A percentile compares a stretch with the other conserved stretches of the same genome.
phyloP scores from a whole-genome alignment of 2,113 vertebrate genomes.

The Ardeotis arabs region DNA sequence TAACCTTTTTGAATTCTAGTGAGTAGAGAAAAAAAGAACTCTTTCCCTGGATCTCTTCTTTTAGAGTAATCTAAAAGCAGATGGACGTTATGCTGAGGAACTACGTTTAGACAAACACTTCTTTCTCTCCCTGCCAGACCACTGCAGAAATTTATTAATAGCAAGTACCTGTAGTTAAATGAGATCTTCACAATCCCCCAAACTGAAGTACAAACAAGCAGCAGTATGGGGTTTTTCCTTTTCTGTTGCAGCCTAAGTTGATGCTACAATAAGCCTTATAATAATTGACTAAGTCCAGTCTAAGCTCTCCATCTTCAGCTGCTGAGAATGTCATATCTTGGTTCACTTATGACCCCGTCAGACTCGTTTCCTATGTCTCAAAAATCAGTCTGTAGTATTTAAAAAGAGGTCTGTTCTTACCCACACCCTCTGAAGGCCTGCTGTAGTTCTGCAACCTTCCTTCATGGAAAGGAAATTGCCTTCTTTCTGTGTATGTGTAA shows the following conservation, averaged over 20 bases:
- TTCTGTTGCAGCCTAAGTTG: neutral
- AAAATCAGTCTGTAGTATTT: neutral
- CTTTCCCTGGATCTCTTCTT: neutral
- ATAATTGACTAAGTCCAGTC: neutral
- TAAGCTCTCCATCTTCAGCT: neutral
- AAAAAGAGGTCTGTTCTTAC: neutral
- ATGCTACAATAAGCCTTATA: neutral
- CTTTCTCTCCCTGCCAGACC: neutral
- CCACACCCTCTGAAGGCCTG: neutral
- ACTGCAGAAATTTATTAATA: neutral
- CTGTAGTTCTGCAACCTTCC: neutral
- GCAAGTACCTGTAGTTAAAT: neutral
- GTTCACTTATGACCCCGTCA: neutral
- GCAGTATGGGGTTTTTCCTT: neutral
- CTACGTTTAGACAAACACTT: neutral
- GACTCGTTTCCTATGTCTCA: neutral
- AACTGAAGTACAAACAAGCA: neutral
- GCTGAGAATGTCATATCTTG: neutral
- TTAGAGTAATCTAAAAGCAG: neutral
- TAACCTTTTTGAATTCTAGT: neutral
- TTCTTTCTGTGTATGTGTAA: neutral
- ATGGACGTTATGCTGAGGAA: neutral
- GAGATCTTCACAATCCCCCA: neutral
- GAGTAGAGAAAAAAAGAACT: neutral
- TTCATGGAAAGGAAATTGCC: rapidly evolving